Evolutionary conservation across 1,140 invertebrate species (phyloP).

Genomic region (Sinonovacula constricta): DNA sequence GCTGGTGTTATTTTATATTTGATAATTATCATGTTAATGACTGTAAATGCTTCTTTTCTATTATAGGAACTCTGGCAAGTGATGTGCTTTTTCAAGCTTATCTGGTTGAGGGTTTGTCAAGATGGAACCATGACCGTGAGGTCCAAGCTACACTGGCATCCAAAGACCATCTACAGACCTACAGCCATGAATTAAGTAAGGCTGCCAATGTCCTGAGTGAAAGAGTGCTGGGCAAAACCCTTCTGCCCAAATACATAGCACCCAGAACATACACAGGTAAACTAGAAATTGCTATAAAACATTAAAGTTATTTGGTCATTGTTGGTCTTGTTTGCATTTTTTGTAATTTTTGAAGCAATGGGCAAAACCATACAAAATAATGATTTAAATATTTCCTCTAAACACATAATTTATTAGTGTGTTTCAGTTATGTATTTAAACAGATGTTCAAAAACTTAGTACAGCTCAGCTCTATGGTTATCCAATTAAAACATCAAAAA

Average conservation of each 20-base stretch:
- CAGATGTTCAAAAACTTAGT: too few species aligned
- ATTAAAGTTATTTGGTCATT: too few species aligned
- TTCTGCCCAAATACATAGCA: not conserved
- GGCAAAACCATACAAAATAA: too few species aligned
- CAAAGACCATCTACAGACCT: constrained; percentile 22
- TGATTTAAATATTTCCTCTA: too few species aligned
- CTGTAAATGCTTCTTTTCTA: not conserved
- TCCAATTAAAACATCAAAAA: too few species aligned
- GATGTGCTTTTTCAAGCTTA: constrained; percentile 55
- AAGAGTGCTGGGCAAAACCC: not conserved
- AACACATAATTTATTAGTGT: too few species aligned
- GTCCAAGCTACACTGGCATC: not conserved
- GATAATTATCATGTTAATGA: not conserved
- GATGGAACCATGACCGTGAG: constrained; percentile 53
- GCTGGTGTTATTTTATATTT: too few species aligned
- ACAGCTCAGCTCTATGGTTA: too few species aligned
- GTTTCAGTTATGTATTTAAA: too few species aligned
- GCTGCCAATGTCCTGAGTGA: not conserved
- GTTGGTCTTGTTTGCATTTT: too few species aligned
- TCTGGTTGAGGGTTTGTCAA: constrained; percentile 47
- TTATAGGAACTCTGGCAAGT: constrained; percentile 50
- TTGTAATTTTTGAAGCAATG: too few species aligned
- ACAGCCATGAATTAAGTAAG: not conserved
- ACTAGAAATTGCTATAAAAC: not conserved
- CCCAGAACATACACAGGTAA: constrained; percentile 47